A percentile compares a stretch with the other conserved stretches of the same genome.
Evolutionary conservation across 1,140 invertebrate species (phyloP).

Genomic region (Rhizoglyphus robini): DNA sequence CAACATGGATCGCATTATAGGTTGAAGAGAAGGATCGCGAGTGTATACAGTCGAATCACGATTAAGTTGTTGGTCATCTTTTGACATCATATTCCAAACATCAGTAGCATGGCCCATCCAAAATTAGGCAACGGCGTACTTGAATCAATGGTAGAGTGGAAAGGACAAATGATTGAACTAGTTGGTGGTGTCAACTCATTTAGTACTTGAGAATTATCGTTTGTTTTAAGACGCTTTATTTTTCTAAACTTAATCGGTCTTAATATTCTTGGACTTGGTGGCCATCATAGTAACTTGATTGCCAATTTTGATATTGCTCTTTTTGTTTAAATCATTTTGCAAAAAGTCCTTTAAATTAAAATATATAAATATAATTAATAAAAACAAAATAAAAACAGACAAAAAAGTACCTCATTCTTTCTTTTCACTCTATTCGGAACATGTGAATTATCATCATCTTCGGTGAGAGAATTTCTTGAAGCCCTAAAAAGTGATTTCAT

Average conservation of each 20-base stretch:
- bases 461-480: neutral
- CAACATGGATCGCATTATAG: constrained; percentile 83
- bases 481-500: neutral
- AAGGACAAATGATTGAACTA: neutral
- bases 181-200: neutral
- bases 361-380: too few species aligned
- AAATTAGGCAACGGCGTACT: constrained; percentile 57
- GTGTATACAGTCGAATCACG: constrained; percentile 61
- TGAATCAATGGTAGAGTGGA: constrained; percentile 30
- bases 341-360: neutral
- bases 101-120: constrained; percentile 63
- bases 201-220: neutral
- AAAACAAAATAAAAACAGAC: neutral
- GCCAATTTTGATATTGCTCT: neutral
- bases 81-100: constrained; percentile 75
- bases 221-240: neutral
- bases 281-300: neutral
- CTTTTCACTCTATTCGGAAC: neutral
- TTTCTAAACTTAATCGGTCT: neutral
- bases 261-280: neutral
- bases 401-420: neutral
- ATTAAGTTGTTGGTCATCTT: constrained; percentile 54
- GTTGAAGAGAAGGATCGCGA: constrained; percentile 67
- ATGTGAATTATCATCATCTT: neutral
- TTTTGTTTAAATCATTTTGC: neutral